Evolutionary conservation across 2,797 vertebrate genomes (phyloP), one percentile per base, ranked within the genome.

Genomic region (Myotis findleyi): DNA sequence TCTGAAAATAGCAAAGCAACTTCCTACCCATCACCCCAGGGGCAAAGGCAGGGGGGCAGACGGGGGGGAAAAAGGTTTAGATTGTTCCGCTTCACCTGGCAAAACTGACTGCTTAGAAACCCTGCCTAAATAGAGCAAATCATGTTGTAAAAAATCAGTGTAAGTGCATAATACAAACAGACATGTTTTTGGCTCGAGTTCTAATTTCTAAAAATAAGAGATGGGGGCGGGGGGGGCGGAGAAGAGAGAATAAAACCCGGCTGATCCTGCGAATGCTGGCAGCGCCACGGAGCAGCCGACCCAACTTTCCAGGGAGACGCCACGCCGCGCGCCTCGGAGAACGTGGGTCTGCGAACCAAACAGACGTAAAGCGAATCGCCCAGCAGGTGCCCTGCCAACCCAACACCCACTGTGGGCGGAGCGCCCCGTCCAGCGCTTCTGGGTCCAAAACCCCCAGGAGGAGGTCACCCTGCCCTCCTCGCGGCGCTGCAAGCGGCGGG

Each of bases 291-390:
- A 41, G 20, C 38, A 53, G n/a, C 7, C 44, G 55, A 73, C 21
- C 12, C 55, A 7, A 23, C 14, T 9, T 17, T 47, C 1, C 2
- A 47, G 23, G 0, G 36, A 53, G 41, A 4, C 3, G 2, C 59
- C 2, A 38, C 25, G 5, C 57, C 57, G 36, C 14, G 27, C 38
- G 41, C 41, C 27, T 79, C 4, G 21, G 10, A 33, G 11, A 49
- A 68, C 0, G 11, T 0, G 30, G 2, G 53, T 33, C 85, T 36
- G 62, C 30, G 30, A 41, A 44, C 44, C 44, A 47, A 71, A 76
- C 36, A 25, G 25, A 36, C 41, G 7, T 2, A n/a, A 10, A 25
- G 6, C 10, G 23, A 21, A 21, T 17, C 57, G 27, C 17, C 8
- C 2, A 25, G 13, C 51, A 18, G 55, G 8, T 21, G 7, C 44